phyloP scores from a whole-genome alignment of 2,888 invertebrate genomes.

The Tenthredo scrophulariae region DNA sequence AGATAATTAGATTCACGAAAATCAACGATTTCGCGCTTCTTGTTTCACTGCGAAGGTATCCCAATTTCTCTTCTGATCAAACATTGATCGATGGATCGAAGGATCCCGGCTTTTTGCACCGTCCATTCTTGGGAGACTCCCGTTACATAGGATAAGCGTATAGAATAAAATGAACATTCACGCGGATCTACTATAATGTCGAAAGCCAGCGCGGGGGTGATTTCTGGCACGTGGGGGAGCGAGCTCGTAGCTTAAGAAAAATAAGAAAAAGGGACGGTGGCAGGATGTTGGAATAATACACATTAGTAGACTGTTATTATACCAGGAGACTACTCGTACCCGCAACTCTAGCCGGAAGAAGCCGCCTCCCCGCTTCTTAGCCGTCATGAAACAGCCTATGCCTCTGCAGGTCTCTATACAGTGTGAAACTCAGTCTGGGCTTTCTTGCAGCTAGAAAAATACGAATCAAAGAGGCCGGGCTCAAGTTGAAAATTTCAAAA shows the following conservation, averaged over 20 bases:
- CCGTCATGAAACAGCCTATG: neutral
- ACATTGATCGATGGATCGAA: neutral
- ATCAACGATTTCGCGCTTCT: neutral
- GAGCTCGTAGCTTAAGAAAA: neutral
- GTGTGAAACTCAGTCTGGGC: neutral
- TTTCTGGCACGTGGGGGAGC: conserved; percentile 41
- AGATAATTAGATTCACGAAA: neutral
- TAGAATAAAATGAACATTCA: neutral
- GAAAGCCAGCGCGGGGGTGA: neutral
- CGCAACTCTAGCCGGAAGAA: conserved; percentile 53
- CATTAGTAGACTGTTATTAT: conserved; percentile 66
- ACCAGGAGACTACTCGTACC: conserved; percentile 29
- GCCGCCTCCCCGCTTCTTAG: conserved; percentile 17
- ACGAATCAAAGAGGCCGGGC: neutral
- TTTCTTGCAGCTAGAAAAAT: neutral
- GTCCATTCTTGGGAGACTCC: neutral
- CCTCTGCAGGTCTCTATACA: neutral
- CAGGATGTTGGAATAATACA: conserved; percentile 73
- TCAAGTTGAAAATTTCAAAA: no score
- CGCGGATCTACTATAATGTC: neutral
- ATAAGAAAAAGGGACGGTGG: conserved; percentile 59
- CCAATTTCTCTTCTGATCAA: neutral
- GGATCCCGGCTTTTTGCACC: neutral
- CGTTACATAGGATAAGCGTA: neutral
- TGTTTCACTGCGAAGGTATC: neutral